A percentile compares a stretch with the other conserved stretches of the same genome.
Conservation (phyloP, 2,888 invertebrate species). For the Neoitamus cyanurus region DNA sequence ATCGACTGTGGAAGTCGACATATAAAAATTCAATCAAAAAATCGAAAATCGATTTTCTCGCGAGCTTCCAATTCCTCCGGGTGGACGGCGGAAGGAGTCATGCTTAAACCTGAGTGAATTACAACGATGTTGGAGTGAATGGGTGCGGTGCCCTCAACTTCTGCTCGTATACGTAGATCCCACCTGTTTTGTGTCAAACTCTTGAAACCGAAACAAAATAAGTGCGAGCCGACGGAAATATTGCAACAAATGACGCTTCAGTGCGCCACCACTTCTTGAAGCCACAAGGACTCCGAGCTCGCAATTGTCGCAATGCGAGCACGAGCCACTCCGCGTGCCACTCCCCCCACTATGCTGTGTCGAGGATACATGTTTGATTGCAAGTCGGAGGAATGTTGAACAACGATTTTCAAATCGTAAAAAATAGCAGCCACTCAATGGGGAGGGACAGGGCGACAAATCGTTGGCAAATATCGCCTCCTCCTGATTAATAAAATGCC, state of each 20-base stretch:
- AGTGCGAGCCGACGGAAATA: neutral
- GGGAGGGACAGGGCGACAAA: neutral
- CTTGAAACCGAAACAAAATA: neutral
- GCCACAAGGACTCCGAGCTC: neutral
- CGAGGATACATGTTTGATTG: neutral
- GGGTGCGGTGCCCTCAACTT: neutral
- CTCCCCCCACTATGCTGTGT: neutral
- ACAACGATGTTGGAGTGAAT: neutral
- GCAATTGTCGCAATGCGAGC: neutral
- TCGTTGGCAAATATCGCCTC: neutral
- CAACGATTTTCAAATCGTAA: neutral
- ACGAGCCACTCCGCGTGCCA: neutral
- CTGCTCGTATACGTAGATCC: neutral
- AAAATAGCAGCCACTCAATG: neutral
- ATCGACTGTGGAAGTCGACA: too few species aligned
- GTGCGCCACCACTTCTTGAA: neutral
- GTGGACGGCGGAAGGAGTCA: too few species aligned
- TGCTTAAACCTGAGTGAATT: neutral
- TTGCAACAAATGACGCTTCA: neutral
- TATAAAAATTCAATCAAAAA: too few species aligned
- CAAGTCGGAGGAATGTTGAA: neutral
- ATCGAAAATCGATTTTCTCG: too few species aligned
- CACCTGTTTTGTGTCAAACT: neutral
- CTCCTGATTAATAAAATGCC: neutral
- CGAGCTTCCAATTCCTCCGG: too few species aligned